Evolutionary conservation across 1,140 invertebrate species (phyloP), one percentile per base, ranked within the genome.

Genomic region (Drosophila tristis): DNA sequence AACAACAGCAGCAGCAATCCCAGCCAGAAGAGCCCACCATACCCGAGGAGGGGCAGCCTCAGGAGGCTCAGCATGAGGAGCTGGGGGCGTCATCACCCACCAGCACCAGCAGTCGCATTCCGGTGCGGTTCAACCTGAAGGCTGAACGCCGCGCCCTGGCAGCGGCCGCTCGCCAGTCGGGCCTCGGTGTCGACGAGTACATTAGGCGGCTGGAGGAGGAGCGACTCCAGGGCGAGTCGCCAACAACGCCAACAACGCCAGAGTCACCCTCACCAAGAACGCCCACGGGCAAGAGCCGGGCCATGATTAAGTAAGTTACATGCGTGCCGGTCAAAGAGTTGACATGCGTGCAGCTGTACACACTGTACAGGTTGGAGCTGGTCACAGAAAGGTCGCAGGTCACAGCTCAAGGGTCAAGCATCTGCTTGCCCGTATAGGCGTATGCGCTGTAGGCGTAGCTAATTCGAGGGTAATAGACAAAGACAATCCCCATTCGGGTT

Each of bases 271-370:
- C 54, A 76, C 75, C 44, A 70, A 67, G 44, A 23, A 65, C 78
- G 39, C 50, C 80, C 59, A 84, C 80, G n/a, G 94, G 95, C 23
- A 96, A 98, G 92, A 96, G 96, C 86, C 94, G 96, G 90, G 94
- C 95, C 55, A 92, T 96, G 61, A 79, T 91, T 84, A 91, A 91
- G 90, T 91, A 91, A 91, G 90, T 91, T 80, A 23, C 55, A 77
- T 49, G 78, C 75, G 60, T 77, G 84, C 47, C 78, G 81, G 51
- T 62, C 70, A 84, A 75, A 25, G 75, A 84, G 80, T 84, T 84
- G 64, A 87, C 78, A 64, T 55, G 62, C 75, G 54, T 60, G 65
- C 45, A 39, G 45, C 26, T 31, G 31, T 31, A 35, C 26, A 6
- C 8, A 47, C 39, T 26, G 58, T 48, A 23, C 56, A 16, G 29